A percentile compares a stretch with the other conserved stretches of the same genome.
Conservation (phyloP, 2,888 invertebrate species). For the Perdita meconis region DNA sequence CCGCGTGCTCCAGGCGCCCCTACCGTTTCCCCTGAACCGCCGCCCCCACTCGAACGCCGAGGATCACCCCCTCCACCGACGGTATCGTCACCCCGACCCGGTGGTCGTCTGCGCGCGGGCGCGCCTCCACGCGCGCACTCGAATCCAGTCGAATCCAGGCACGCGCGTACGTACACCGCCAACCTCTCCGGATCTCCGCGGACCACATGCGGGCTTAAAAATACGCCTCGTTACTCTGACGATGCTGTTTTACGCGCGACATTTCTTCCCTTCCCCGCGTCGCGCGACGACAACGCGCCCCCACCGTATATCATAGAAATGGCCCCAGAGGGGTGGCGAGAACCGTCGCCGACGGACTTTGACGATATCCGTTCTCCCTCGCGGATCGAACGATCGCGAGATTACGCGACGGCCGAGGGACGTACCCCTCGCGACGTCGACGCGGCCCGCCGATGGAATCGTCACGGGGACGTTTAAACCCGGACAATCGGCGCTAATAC, state of each 20-base stretch:
- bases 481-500: neutral
- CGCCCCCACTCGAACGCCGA: conserved; percentile 53
- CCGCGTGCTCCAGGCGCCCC: conserved; percentile 61
- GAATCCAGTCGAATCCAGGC: conserved; percentile 65
- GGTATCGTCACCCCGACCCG: conserved; percentile 38
- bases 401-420: neutral
- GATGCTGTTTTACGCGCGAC: conserved; percentile 18
- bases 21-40: conserved; percentile 60
- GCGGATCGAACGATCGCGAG: conserved; percentile 19
- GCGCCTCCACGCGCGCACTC: conserved; percentile 54
- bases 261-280: too few relatives aligned
- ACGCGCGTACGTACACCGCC: conserved; percentile 61
- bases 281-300: neutral
- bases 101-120: conserved; percentile 47
- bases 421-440: neutral
- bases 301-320: conserved; percentile 4
- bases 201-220: conserved; percentile 35
- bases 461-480: conserved; percentile 5
- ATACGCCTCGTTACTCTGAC: conserved; percentile 36
- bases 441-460: neutral
- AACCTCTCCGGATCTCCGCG: conserved; percentile 30
- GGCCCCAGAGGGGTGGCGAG: neutral
- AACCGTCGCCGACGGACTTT: neutral
- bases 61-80: conserved; percentile 51
- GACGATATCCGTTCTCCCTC: neutral